phyloP scores from a whole-genome alignment of 2,113 vertebrate species.

The Urocolius indicus region DNA sequence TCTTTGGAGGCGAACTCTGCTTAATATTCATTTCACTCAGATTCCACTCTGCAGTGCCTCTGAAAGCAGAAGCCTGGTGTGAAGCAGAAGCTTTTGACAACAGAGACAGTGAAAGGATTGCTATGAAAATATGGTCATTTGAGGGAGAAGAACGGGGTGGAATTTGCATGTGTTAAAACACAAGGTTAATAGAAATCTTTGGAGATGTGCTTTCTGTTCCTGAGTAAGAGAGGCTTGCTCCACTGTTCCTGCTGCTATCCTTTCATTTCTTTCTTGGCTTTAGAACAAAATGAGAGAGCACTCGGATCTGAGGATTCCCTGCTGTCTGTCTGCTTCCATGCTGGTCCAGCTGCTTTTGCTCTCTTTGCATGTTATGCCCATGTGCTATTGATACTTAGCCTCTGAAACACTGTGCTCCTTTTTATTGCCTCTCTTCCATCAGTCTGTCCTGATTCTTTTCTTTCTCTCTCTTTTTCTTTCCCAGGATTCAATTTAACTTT shows the following conservation, averaged over 20 bases:
- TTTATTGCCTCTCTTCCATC: not conserved
- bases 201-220: conserved; percentile 51
- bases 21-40: conserved; percentile 52
- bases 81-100: conserved; percentile 15
- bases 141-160: not conserved
- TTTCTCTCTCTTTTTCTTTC: not conserved
- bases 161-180: not conserved
- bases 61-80: conserved; percentile 55
- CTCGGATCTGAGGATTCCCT: not conserved
- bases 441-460: not conserved
- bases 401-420: not conserved
- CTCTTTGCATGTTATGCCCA: not conserved
- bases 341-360: not conserved
- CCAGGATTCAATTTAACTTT: not conserved
- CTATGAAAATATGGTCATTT: conserved; percentile 46
- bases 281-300: not conserved
- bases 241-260: not conserved
- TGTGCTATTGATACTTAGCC: not conserved
- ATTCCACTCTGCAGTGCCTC: not conserved
- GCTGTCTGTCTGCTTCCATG: not conserved
- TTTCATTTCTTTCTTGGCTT: not conserved
- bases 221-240: not conserved
- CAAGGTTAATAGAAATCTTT: not conserved
- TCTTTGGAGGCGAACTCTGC: conserved; percentile 37
- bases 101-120: conserved; percentile 33